Evolutionary conservation across 2,888 invertebrate species (phyloP).

Genomic region (Periphyllus acericola): DNA sequence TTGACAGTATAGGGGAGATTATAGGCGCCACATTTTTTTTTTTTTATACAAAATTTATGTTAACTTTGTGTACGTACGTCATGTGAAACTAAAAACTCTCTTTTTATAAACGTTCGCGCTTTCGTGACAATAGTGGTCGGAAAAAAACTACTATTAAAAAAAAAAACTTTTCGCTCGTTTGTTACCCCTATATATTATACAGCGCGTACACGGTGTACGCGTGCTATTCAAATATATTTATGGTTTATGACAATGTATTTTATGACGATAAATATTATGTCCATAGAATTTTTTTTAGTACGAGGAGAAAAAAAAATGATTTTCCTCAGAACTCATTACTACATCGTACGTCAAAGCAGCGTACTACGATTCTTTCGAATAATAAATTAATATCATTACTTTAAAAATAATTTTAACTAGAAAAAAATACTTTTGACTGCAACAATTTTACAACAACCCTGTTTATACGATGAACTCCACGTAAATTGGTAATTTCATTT

Average conservation of each 20-base stretch:
- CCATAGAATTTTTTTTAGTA: neutral
- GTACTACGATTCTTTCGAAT: neutral
- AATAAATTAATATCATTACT: neutral
- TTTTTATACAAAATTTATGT: constrained; percentile 7
- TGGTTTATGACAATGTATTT: constrained; percentile 15
- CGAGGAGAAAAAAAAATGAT: constrained; percentile 10
- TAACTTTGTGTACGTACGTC: constrained; percentile 22
- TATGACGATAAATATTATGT: neutral
- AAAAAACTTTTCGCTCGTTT: constrained; percentile 20
- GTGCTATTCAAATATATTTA: constrained; percentile 14
- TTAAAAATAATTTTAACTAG: neutral
- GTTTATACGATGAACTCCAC: too few species aligned
- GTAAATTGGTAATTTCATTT: too few species aligned
- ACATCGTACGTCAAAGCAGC: neutral
- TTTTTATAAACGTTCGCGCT: constrained; percentile 33
- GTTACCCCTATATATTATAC: neutral
- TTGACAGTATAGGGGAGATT: neutral
- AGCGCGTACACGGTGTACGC: too few species aligned
- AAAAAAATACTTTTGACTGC: neutral
- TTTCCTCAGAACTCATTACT: neutral
- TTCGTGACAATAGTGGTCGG: constrained; percentile 16
- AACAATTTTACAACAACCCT: too few species aligned
- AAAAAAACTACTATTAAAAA: constrained; percentile 12
- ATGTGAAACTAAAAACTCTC: constrained; percentile 21
- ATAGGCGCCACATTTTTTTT: constrained; percentile 39